Evolutionary conservation across 2,797 vertebrate species (phyloP).

Genomic region (Ficedula albicollis): DNA sequence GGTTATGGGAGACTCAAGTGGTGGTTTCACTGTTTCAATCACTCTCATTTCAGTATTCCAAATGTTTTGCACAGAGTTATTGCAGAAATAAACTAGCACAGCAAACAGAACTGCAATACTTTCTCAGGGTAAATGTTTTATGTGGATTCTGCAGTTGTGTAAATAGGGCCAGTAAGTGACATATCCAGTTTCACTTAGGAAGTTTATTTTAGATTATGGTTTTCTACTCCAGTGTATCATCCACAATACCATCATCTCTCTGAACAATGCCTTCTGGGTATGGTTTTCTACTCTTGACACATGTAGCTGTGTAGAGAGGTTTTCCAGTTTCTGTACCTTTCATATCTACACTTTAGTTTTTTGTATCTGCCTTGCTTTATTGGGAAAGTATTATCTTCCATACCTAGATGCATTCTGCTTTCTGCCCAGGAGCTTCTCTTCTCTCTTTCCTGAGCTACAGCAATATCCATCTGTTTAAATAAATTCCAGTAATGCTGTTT

Average conservation of each 20-base stretch:
- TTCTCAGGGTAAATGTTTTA: not conserved
- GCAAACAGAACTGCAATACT: not conserved
- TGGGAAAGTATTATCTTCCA: not conserved
- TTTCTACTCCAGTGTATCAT: not conserved
- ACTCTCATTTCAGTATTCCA: not conserved
- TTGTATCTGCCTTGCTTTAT: not conserved
- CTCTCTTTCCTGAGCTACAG: not conserved
- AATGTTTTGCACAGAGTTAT: not conserved
- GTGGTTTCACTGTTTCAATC: not conserved
- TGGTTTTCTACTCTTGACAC: not conserved
- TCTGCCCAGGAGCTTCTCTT: not conserved
- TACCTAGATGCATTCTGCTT: not conserved
- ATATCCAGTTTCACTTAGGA: not conserved
- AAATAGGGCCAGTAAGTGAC: constrained; percentile 20
- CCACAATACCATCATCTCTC: not conserved
- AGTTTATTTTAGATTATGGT: constrained; percentile 34
- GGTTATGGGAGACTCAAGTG: not conserved
- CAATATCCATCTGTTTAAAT: not conserved
- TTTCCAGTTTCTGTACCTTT: not conserved
- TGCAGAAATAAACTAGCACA: not conserved
- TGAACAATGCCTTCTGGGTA: not conserved
- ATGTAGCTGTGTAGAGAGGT: not conserved
- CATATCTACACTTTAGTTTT: not conserved
- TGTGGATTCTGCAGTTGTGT: constrained; percentile 4
- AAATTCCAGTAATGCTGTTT: not conserved